Conservation (phyloP, 2,113 vertebrate species). For the Caranx melampygus region DNA sequence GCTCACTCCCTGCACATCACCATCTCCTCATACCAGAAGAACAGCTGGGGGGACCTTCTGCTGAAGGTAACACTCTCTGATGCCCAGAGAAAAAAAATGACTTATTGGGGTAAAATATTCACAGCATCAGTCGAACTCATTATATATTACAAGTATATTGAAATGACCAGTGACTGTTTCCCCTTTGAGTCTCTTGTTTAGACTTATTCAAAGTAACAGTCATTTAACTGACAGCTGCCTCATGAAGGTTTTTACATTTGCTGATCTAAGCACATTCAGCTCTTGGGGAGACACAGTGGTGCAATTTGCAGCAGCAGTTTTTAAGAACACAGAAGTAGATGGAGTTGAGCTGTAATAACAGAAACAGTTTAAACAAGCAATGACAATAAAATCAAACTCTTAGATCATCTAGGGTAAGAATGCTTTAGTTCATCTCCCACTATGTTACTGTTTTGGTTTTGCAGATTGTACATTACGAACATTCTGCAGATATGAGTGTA, state of each 20-base stretch:
- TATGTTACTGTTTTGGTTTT: background rate
- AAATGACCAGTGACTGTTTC: background rate
- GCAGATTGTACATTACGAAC: background rate
- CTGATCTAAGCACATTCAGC: too few relatives aligned
- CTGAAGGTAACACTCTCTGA: conserved; percentile 80
- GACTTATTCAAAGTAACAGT: too few relatives aligned
- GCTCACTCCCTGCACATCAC: conserved; percentile 94
- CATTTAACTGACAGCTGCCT: too few relatives aligned
- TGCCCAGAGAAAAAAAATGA: background rate
- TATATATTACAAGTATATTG: background rate
- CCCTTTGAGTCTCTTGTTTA: background rate
- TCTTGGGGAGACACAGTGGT: background rate
- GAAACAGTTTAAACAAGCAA: background rate
- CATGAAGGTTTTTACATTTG: too few relatives aligned
- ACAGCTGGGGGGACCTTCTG: conserved; percentile 94
- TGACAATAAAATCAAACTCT: too few relatives aligned
- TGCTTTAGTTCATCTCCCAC: too few relatives aligned
- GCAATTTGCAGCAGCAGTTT: background rate
- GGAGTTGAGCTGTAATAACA: background rate
- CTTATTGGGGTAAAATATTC: too few relatives aligned
- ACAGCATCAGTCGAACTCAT: background rate
- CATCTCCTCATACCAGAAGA: conserved; percentile 94
- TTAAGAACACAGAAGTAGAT: background rate
- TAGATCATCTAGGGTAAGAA: too few relatives aligned
- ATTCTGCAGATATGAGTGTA: background rate